These are phyloP conservation scores for Malurus melanocephalus DNA, from an alignment of 2,113 vertebrate genomes.

Conservation along the genomic window DNA sequence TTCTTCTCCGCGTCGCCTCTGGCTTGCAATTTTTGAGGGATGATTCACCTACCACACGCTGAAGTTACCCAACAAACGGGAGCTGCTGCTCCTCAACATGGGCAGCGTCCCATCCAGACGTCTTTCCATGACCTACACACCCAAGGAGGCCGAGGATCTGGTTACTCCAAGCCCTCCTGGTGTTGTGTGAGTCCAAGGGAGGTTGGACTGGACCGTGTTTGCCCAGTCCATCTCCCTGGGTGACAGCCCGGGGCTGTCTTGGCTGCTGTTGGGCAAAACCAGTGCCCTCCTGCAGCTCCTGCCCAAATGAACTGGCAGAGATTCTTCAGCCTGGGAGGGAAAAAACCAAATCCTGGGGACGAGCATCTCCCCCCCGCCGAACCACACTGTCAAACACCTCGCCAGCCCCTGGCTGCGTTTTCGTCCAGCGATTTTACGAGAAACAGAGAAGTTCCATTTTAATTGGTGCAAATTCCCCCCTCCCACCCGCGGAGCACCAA, in stretches of 20 bases:
- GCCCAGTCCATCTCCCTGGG: background rate
- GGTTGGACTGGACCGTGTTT: background rate
- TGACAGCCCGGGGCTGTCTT: background rate
- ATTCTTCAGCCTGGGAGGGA: rapidly evolving
- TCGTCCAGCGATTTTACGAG: background rate
- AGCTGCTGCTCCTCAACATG: background rate
- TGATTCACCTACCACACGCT: slow-evolving; percentile 59
- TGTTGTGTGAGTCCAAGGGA: background rate
- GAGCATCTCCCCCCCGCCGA: background rate
- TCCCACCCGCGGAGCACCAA: slow-evolving; percentile 32
- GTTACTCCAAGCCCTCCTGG: background rate
- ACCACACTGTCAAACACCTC: background rate
- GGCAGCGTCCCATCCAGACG: rapidly evolving
- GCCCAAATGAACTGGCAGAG: background rate
- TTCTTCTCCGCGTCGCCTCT: background rate
- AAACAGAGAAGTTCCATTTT: slow-evolving; percentile 35
- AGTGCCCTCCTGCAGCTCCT: background rate
- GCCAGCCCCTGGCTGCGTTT: background rate
- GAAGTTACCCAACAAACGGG: slow-evolving; percentile 7
- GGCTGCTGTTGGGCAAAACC: background rate
- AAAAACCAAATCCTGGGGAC: rapidly evolving
- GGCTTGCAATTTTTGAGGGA: slow-evolving; percentile 39
- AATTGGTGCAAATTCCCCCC: slow-evolving; percentile 59
- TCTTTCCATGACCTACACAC: background rate
- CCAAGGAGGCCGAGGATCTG: background rate